Evolutionary conservation across 2,113 vertebrate genomes (phyloP), one percentile per base, ranked within the genome.

Genomic region (Clarias macrocephalus): DNA sequence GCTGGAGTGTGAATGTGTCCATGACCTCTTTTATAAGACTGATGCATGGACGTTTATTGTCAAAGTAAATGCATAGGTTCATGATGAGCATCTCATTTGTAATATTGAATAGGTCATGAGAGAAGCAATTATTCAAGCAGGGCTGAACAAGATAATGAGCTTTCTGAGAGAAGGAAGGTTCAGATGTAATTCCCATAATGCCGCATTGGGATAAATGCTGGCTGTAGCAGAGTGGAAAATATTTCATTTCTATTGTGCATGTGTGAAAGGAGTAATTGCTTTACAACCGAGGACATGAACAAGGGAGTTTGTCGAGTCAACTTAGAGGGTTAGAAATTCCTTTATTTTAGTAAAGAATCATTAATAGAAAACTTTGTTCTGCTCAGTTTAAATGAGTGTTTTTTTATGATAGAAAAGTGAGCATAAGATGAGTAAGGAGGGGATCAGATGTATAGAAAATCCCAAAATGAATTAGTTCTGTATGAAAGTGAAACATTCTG

Each of bases 111-210:
- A 52, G 86, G 66, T 87, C 68, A 62, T 76, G 68, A 73, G 42
- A 87, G 80, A 87, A 82, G 86, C 80, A 82, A 87, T 87, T 89
- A 80, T 28, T 77, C 73, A 82, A 82, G 82, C 54, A 62, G 80
- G 68, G 59, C 77, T 81, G 70, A 87, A 83, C 79, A 85, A 30
- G 70, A 85, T 82, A 87, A 89, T 87, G 72, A 80, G 59, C 59
- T 75, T 80, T 82, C 57, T 76, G 70, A 56, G 23, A 82, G 28
- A 66, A 84, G n/a, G 54, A 79, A 85, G 21, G 21, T 85, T 80
- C 79, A 80, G 76, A 84, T 82, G 33, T 70, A 76, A 89, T 89
- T 89, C 54, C 25, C 76, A 85, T 89, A 84, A 82, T 77, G 79
- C 37, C 23, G 52, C 65, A 85, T 75, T 84, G 60, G 63, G 83